Evolutionary conservation across 64 coral and sea anemone species (phyloP), one percentile per base, ranked within the genome.

Genomic region (Montipora capricornis): DNA sequence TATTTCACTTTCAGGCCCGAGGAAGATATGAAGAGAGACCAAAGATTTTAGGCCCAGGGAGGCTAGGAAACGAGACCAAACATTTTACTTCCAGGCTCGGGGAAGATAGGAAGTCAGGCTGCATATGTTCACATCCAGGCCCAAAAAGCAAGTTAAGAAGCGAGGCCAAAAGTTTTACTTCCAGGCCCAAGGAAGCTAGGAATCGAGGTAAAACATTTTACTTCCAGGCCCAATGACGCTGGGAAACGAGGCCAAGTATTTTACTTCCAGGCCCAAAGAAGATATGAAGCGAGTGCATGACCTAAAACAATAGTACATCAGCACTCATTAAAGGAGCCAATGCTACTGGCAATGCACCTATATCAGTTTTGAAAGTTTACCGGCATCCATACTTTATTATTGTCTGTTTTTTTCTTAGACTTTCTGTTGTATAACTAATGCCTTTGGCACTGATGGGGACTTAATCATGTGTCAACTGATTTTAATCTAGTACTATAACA

Each of bases 231-330:
- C 53, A 6, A 5, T 5, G 20, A 24, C 1, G 8, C 20, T 78
- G 48, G 45, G 62, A 85, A 44, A 69, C 16, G 47, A n/a, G 64
- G 64, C 82, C 82, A 85, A 85, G 17, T 85, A 85, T 70, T 85
- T 85, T 85, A 83, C 81, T 66, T 84, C 81, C 81, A 84, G 59
- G 59, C 81, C 81, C 29, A 84, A 5, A 58, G 81, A 84, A 84
- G 15, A 8, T 77, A 44, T 66, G 6, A 4, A 57, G 11, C 37
- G 37, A 37, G 37, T 37, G 37, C 37, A 37, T 37, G 37, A 37
- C 37, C 37, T 37, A 37, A 37, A 37, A 37, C 37, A 37, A 37
- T 37, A 37, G 37, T 37, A 37, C 1, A 37, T 37, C 37, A 37
- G 37, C 37, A 37, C 37, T 37, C 37, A 37, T 37, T 2, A 37